Evolutionary conservation across 2,888 invertebrate genomes (phyloP).

Genomic region (Orthonychiurus folsomi): DNA sequence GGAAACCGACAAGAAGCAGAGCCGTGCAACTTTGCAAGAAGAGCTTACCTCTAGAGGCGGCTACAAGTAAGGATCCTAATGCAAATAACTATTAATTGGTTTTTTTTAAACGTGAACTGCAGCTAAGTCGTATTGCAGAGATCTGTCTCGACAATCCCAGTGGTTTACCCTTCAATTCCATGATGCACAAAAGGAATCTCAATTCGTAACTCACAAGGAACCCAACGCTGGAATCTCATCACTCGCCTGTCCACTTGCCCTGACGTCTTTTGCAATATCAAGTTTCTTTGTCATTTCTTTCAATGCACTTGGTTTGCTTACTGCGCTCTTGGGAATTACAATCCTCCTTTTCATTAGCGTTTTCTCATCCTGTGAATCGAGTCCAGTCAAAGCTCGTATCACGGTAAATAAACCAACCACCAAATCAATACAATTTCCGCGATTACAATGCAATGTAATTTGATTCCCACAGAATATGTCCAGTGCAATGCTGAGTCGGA

Average conservation of each 20-base stretch:
- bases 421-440: conserved; percentile 24
- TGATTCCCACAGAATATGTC: conserved; percentile 38
- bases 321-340: conserved; percentile 42
- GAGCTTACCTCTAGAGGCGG: conserved; percentile 78
- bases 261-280: conserved; percentile 34
- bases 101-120: too few species aligned
- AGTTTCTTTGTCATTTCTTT: conserved; percentile 37
- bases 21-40: conserved; percentile 67
- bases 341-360: conserved; percentile 42
- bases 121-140: conserved; percentile 48
- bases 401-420: conserved; percentile 22
- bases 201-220: conserved; percentile 50
- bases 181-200: conserved; percentile 56
- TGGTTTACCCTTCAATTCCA: conserved; percentile 58
- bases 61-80: conserved; percentile 55
- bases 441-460: too few species aligned
- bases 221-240: conserved; percentile 38
- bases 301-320: conserved; percentile 40
- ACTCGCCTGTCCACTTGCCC: conserved; percentile 46
- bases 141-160: conserved; percentile 59
- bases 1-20: conserved; percentile 58
- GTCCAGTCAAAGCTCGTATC: conserved; percentile 27
- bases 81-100: not conserved
- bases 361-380: conserved; percentile 39
- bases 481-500: conserved; percentile 9